phyloP scores from a whole-genome alignment of 2,797 vertebrate species.

The Gymnocypris eckloni region DNA sequence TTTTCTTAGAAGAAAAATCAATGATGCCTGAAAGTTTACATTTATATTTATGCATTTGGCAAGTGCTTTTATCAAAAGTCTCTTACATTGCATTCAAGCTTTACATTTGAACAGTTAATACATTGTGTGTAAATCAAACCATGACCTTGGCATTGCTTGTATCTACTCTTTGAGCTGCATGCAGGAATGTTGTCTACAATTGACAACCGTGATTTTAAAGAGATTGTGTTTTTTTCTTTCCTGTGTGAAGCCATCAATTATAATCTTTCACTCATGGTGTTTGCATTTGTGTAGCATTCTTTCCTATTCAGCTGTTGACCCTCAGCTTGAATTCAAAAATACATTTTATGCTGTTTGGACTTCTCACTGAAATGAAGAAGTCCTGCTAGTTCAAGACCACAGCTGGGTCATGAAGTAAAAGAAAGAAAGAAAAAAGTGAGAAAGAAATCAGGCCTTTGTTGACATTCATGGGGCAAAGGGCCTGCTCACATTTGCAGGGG shows the following conservation, averaged over 20 bases:
- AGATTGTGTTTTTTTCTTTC: not conserved
- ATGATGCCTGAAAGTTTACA: not conserved
- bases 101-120: not conserved
- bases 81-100: not conserved
- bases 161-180: not conserved
- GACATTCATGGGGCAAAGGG: slow-evolving; percentile 88
- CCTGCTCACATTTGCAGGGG: slow-evolving; percentile 88
- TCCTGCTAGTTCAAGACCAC: slow-evolving; percentile 63
- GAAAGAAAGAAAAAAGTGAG: slow-evolving; percentile 62
- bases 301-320: slow-evolving; percentile 34
- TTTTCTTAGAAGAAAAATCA: not conserved
- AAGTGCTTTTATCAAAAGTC: not conserved
- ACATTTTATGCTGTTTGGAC: slow-evolving; percentile 26
- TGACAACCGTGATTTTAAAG: not conserved
- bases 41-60: not conserved
- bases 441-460: slow-evolving; percentile 73
- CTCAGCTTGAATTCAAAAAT: slow-evolving; percentile 24
- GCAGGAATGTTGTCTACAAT: not conserved
- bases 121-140: not conserved
- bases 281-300: slow-evolving; percentile 7
- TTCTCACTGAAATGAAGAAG: slow-evolving; percentile 44
- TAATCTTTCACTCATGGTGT: slow-evolving; percentile 11
- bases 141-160: not conserved
- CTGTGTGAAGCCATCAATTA: not conserved
- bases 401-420: slow-evolving; percentile 63